Conservation (phyloP, 2,113 vertebrate species). For the Archocentrus centrarchus region DNA sequence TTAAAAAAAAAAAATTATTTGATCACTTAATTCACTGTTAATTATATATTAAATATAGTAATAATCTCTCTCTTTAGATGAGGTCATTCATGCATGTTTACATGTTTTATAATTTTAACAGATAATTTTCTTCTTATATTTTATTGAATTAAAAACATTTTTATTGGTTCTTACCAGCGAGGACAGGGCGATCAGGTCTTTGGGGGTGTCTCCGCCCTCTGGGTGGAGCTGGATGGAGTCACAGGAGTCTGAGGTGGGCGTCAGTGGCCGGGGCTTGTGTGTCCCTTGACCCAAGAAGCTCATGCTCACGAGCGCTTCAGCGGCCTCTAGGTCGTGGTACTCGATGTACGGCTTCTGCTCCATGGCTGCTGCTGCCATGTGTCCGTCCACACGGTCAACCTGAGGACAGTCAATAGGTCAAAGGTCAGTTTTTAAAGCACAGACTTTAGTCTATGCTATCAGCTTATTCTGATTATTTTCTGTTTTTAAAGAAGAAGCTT, state of each 20-base stretch:
- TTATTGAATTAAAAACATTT: too few relatives aligned
- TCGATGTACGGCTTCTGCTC: slow-evolving; percentile 85
- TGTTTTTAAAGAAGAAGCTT: not conserved
- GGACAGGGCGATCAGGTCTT: slow-evolving; percentile 88
- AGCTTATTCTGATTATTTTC: not conserved
- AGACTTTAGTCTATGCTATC: not conserved
- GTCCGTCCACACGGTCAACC: slow-evolving; percentile 86
- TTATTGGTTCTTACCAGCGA: slow-evolving; percentile 86
- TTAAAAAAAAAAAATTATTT: not conserved
- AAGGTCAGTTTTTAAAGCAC: not conserved
- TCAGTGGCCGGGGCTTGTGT: slow-evolving; percentile 89
- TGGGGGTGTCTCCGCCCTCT: slow-evolving; percentile 77
- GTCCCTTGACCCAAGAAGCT: slow-evolving; percentile 94
- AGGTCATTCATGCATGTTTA: not conserved
- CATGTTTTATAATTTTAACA: not conserved
- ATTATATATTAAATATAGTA: not conserved
- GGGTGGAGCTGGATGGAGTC: slow-evolving; percentile 85
- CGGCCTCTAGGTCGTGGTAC: slow-evolving; percentile 94
- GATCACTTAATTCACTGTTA: too few relatives aligned
- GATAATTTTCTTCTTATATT: too few relatives aligned
- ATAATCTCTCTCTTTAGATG: not conserved
- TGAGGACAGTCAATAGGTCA: slow-evolving; percentile 46
- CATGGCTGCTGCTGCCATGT: slow-evolving; percentile 80
- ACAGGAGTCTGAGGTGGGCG: slow-evolving; percentile 95
- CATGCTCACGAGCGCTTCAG: slow-evolving; percentile 96